Percentiles rank a stretch among this genome's conserved stretches.
phyloP scores from a whole-genome alignment of 2,113 vertebrate species.

The Chunga burmeisteri region DNA sequence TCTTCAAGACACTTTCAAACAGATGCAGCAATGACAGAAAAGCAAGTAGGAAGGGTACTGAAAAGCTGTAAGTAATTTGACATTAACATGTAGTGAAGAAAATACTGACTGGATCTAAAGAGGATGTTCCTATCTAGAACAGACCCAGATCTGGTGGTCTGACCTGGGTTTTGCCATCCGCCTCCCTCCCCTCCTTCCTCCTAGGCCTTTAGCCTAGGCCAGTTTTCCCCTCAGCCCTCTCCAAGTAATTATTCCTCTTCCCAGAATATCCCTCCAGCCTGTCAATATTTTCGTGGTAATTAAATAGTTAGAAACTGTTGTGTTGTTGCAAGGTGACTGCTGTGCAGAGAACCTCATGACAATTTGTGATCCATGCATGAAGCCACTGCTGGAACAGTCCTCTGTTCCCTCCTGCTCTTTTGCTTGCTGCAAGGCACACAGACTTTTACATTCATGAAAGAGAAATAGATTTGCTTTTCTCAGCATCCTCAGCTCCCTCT shows the following conservation, averaged over 20 bases:
- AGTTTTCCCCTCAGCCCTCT: not conserved
- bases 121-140: not conserved
- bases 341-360: not conserved
- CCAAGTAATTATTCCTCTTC: not conserved
- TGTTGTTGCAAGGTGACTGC: not conserved
- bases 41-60: not conserved
- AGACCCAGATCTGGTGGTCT: not conserved
- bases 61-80: not conserved
- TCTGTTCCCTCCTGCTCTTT: not conserved
- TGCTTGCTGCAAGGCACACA: not conserved
- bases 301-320: not conserved
- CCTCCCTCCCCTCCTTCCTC: not conserved
- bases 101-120: not conserved
- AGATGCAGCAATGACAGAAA: not conserved
- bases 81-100: not conserved
- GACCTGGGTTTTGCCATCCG: not conserved
- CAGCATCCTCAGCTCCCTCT: not conserved
- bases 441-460: not conserved
- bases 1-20: not conserved
- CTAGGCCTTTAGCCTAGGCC: not conserved
- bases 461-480: not conserved
- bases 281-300: not conserved
- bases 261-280: not conserved
- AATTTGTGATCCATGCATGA: not conserved
- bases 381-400: not conserved